Percentiles rank a stretch among this genome's conserved stretches.
These are phyloP conservation scores for Alcis repandata DNA, from an alignment of 2,888 invertebrate species.

Conservation along the genomic window DNA sequence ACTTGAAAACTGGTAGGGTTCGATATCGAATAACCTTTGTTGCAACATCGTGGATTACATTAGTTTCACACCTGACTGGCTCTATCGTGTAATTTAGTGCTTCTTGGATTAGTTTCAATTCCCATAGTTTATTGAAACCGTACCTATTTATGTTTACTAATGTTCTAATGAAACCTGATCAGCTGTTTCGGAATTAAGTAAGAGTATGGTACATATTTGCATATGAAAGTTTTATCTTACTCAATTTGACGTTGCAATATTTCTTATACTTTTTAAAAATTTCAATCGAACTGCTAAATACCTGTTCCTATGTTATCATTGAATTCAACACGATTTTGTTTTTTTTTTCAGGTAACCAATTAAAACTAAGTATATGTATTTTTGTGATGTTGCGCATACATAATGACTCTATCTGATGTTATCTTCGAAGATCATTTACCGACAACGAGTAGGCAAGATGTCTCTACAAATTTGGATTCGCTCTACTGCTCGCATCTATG, in stretches of 20 bases:
- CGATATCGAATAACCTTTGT: constrained; percentile 35
- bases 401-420: constrained; percentile 69
- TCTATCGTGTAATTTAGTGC: constrained; percentile 8
- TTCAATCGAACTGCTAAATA: not conserved
- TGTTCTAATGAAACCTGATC: not conserved
- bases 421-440: constrained; percentile 61
- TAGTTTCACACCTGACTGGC: constrained; percentile 29
- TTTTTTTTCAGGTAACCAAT: constrained; percentile 24
- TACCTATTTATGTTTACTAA: not conserved
- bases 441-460: constrained; percentile 60
- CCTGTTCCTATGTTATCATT: not conserved
- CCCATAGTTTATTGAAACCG: no score
- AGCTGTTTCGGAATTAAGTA: not conserved
- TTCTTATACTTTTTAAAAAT: no score
- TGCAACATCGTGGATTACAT: constrained; percentile 19
- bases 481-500: constrained; percentile 79
- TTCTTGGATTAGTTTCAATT: not conserved
- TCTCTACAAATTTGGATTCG: constrained; percentile 71
- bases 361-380: constrained; percentile 9
- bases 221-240: no score
- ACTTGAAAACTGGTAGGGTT: constrained; percentile 44
- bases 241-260: no score
- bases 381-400: constrained; percentile 50
- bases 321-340: not conserved
- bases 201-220: no score